A percentile compares a stretch with the other conserved stretches of the same genome.
These are phyloP conservation scores for Leptinotarsa peninsularis DNA, from an alignment of 2,888 invertebrate species.

Conservation along the genomic window DNA sequence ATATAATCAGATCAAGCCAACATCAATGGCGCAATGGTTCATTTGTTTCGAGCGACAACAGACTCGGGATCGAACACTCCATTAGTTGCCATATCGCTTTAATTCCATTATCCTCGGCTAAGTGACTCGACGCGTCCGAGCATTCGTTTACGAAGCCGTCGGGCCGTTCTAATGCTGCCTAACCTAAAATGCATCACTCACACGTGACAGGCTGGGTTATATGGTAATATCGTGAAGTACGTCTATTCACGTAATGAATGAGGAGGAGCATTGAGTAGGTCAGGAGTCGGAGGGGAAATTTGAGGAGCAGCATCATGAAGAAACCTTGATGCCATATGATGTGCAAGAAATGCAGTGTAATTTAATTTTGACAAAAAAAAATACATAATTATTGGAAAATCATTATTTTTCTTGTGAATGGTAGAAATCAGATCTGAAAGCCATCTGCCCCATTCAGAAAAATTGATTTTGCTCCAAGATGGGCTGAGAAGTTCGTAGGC, in stretches of 20 bases:
- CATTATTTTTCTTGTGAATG: no score
- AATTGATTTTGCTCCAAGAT: no score
- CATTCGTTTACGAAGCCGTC: slow-evolving; percentile 27
- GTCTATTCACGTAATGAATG: slow-evolving; percentile 6
- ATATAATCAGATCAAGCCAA: slow-evolving; percentile 5
- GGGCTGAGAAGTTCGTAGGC: no score
- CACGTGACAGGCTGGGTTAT: slow-evolving; percentile 33
- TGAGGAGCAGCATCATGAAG: not conserved
- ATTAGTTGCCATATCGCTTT: slow-evolving; percentile 24
- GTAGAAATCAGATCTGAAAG: no score
- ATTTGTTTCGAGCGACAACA: slow-evolving; percentile 2
- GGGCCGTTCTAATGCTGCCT: slow-evolving; percentile 25
- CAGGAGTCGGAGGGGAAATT: slow-evolving; percentile 3
- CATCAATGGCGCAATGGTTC: slow-evolving; percentile 6
- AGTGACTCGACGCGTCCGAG: slow-evolving; percentile 22
- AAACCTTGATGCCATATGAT: not conserved
- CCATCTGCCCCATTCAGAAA: no score
- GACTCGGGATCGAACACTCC: not conserved
- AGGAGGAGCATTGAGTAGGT: slow-evolving; percentile 27
- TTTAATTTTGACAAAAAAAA: no score
- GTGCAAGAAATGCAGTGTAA: no score
- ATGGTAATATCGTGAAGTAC: slow-evolving; percentile 37
- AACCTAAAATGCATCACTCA: slow-evolving; percentile 32
- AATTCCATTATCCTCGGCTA: slow-evolving; percentile 29
- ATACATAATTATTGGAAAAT: no score